Evolutionary conservation across 2,888 invertebrate genomes (phyloP).

Genomic region (Branchipolynoe longqiensis): DNA sequence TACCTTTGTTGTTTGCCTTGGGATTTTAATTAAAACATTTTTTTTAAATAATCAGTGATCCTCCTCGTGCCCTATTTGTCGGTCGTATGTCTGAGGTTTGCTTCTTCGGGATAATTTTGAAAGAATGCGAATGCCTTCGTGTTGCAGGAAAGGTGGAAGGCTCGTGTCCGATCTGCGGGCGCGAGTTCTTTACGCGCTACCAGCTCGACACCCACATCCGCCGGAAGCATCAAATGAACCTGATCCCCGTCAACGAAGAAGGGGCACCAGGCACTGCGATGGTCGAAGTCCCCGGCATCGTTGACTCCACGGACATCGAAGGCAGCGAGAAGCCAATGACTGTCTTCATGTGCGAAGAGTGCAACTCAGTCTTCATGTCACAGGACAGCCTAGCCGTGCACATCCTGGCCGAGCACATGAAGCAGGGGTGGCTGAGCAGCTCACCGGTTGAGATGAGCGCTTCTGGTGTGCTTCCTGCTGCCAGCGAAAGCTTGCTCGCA

Average conservation of each 20-base stretch:
- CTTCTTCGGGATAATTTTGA: background rate
- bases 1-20: too few relatives aligned
- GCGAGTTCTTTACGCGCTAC: constrained; percentile 62
- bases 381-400: constrained; percentile 67
- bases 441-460: background rate
- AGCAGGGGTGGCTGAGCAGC: constrained; percentile 47
- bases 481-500: background rate
- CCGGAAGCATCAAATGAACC: constrained; percentile 37
- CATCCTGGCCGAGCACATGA: constrained; percentile 68
- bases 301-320: background rate
- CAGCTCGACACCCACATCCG: constrained; percentile 60
- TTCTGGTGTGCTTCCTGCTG: background rate
- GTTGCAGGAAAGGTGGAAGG: constrained; percentile 52
- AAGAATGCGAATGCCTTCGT: background rate
- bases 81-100: constrained; percentile 1
- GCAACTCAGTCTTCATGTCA: constrained; percentile 65
- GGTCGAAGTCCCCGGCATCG: background rate
- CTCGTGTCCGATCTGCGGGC: constrained; percentile 57
- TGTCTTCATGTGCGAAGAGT: constrained; percentile 66
- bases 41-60: too few relatives aligned
- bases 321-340: constrained; percentile 28
- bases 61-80: too few relatives aligned
- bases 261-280: background rate
- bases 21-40: too few relatives aligned
- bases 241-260: background rate